phyloP scores from a whole-genome alignment of 1,140 invertebrate genomes.

The Cherax destructor region DNA sequence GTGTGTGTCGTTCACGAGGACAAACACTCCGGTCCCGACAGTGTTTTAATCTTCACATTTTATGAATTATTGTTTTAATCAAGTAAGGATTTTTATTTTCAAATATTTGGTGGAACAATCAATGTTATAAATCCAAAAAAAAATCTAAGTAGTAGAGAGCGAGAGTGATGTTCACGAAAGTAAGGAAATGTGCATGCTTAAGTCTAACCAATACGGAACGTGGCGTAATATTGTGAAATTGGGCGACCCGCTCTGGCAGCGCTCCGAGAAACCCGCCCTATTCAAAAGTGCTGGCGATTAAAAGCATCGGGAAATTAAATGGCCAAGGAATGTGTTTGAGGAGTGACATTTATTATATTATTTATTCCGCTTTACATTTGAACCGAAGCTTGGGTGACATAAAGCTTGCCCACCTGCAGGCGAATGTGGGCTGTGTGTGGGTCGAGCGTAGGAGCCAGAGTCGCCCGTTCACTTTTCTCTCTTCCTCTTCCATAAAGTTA shows the following conservation, averaged over 20 bases:
- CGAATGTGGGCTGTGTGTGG: conserved; percentile 5
- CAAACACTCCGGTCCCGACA: no score
- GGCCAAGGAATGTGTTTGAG: conserved; percentile 64
- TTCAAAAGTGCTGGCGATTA: conserved; percentile 59
- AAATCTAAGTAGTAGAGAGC: no score
- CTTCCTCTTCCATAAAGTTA: conserved; percentile 61
- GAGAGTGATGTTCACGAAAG: no score
- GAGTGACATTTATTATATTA: conserved; percentile 70
- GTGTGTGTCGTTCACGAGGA: no score
- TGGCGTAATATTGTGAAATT: neutral
- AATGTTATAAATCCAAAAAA: no score
- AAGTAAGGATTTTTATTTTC: no score
- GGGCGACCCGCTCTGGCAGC: neutral
- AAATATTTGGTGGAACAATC: no score
- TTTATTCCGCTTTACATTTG: conserved; percentile 62
- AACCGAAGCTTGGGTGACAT: conserved; percentile 37
- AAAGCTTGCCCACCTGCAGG: neutral
- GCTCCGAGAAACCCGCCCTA: conserved; percentile 29
- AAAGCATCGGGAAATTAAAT: conserved; percentile 68
- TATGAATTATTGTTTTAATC: no score
- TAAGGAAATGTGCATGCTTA: no score
- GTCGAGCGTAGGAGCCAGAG: neutral
- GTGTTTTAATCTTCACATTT: no score
- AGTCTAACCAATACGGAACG: no score
- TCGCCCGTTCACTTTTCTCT: neutral